A percentile compares a stretch with the other conserved stretches of the same genome.
These are phyloP conservation scores for Archocentrus centrarchus DNA, from an alignment of 2,113 vertebrate genomes.

Conservation along the genomic window DNA sequence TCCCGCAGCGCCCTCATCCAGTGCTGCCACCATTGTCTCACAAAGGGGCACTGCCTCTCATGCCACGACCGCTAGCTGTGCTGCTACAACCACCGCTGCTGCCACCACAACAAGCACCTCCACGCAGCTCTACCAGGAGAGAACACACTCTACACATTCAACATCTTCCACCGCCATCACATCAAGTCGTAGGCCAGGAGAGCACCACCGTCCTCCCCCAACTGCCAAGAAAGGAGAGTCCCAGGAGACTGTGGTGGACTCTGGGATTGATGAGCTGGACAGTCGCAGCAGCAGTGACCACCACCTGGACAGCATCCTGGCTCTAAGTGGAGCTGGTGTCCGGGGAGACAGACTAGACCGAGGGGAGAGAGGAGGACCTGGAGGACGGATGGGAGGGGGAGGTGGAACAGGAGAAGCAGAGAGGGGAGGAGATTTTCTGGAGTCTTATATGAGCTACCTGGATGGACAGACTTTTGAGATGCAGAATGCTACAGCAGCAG, in stretches of 20 bases:
- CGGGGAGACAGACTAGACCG: slow-evolving; percentile 73
- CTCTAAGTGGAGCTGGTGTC: slow-evolving; percentile 72
- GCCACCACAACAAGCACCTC: slow-evolving; percentile 74
- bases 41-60: slow-evolving; percentile 65
- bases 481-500: slow-evolving; percentile 79
- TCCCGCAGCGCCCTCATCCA: slow-evolving; percentile 43
- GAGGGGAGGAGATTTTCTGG: slow-evolving; percentile 86
- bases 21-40: slow-evolving; percentile 61
- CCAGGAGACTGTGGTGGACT: slow-evolving; percentile 89
- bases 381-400: slow-evolving; percentile 55
- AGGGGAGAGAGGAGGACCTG: slow-evolving; percentile 61
- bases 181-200: slow-evolving; percentile 61
- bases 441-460: slow-evolving; percentile 93
- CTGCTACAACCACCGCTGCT: slow-evolving; percentile 61
- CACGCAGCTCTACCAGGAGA: slow-evolving; percentile 71
- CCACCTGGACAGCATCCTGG: slow-evolving; percentile 90
- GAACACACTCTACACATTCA: slow-evolving; percentile 60
- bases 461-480: slow-evolving; percentile 91
- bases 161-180: slow-evolving; percentile 63
- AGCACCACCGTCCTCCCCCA: slow-evolving; percentile 65
- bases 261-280: slow-evolving; percentile 93
- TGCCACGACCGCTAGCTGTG: slow-evolving; percentile 66
- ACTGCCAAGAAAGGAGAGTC: slow-evolving; percentile 81
- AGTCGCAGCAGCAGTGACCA: slow-evolving; percentile 95
- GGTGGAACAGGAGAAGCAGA: slow-evolving; percentile 75